Evolutionary conservation across 2,113 vertebrate species (phyloP).

Genomic region (Balaeniceps rex): DNA sequence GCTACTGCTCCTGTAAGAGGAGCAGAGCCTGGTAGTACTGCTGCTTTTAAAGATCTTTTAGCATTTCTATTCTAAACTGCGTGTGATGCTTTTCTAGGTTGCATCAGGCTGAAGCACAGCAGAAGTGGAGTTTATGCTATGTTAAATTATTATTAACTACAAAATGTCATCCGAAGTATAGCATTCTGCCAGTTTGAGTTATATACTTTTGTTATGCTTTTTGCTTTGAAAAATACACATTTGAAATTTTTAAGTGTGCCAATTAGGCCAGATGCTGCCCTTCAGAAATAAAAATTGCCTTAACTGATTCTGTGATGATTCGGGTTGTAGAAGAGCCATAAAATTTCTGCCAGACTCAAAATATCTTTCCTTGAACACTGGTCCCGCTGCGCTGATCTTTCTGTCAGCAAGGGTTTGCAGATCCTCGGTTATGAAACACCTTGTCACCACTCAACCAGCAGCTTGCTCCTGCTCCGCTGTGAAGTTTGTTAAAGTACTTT

Average conservation of each 20-base stretch:
- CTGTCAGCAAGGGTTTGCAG: conserved; percentile 34
- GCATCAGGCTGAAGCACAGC: neutral
- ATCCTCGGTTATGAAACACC: conserved; percentile 50
- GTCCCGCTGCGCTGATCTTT: conserved; percentile 36
- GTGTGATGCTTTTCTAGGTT: neutral
- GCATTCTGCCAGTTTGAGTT: neutral
- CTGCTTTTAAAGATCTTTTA: neutral
- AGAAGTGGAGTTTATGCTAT: neutral
- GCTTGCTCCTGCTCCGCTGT: neutral
- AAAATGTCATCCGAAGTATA: neutral
- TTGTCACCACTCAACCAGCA: conserved; percentile 20
- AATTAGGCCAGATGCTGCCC: conserved; percentile 45
- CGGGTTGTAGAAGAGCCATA: neutral
- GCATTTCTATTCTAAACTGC: neutral
- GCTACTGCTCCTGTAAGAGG: neutral
- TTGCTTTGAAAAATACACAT: conserved; percentile 15
- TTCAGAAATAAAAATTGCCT: conserved; percentile 51
- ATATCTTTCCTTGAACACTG: conserved; percentile 31
- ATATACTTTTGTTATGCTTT: conserved; percentile 8
- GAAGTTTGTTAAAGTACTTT: neutral
- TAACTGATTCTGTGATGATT: neutral
- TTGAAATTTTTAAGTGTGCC: neutral
- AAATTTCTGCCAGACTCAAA: conserved; percentile 45
- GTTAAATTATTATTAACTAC: conserved; percentile 16
- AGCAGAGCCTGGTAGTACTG: neutral